Percentiles rank a stretch among this genome's conserved stretches.
Conservation (phyloP, 2,888 invertebrate genomes). For the Mantis religiosa region DNA sequence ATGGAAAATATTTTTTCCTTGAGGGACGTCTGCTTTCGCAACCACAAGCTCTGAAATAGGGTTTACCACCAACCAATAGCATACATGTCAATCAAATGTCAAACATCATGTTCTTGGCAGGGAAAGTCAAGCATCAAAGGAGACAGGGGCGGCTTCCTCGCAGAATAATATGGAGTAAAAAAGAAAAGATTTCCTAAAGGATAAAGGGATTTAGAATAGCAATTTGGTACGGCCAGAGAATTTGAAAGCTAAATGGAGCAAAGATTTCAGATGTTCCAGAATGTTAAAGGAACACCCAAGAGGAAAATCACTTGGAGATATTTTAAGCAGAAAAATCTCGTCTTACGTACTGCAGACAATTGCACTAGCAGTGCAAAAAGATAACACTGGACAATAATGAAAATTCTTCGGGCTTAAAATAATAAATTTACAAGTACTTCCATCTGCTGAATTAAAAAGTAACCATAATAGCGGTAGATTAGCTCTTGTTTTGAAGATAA, state of each 20-base stretch:
- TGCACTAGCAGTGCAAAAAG: no score
- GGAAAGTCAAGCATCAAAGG: neutral
- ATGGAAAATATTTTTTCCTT: neutral
- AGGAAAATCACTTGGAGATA: neutral
- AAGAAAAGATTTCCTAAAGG: neutral
- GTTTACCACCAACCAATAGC: neutral
- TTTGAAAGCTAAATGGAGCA: neutral
- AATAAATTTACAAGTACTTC: no score
- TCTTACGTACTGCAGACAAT: no score
- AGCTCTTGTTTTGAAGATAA: no score
- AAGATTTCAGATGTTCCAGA: neutral
- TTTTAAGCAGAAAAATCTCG: no score
- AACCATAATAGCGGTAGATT: no score
- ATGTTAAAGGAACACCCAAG: neutral
- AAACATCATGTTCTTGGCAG: neutral
- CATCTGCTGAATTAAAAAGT: no score
- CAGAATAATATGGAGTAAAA: neutral
- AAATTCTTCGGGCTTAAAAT: no score
- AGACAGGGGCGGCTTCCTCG: neutral
- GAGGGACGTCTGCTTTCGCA: neutral
- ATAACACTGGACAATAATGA: no score
- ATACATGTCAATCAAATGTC: neutral
- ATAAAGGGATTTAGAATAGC: neutral
- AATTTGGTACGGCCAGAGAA: no score
- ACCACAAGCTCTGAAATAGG: neutral